These are phyloP conservation scores for Pteropus rufus DNA, from an alignment of 2,797 vertebrate genomes.

Conservation along the genomic window DNA sequence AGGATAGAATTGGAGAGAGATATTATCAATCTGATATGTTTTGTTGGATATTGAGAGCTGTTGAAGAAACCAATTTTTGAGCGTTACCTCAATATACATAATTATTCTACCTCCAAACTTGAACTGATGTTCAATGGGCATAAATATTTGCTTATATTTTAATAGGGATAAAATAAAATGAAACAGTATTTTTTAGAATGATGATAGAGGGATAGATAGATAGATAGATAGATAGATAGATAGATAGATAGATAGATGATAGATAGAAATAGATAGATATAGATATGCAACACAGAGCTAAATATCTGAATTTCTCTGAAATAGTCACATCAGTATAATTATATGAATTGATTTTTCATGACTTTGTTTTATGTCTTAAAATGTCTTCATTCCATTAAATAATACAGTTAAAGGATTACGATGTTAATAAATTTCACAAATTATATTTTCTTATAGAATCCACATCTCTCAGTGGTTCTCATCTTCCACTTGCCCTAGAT, in stretches of 20 bases:
- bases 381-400: neutral
- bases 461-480: neutral
- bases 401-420: neutral
- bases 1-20: accelerated
- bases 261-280: neutral
- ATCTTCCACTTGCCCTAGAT: neutral
- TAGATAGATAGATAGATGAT: neutral
- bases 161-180: neutral
- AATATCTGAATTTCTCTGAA: neutral
- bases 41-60: neutral
- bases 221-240: neutral
- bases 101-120: neutral
- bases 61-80: neutral
- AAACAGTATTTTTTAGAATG: neutral
- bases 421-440: neutral
- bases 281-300: neutral
- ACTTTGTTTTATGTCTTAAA: neutral
- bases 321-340: neutral
- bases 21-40: neutral
- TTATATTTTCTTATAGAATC: neutral
- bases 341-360: neutral
- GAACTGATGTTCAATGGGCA: neutral
- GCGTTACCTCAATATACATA: neutral
- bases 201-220: neutral
- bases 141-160: neutral